Conservation (phyloP, 2,888 invertebrate genomes). For the Drosophila longiperda region DNA sequence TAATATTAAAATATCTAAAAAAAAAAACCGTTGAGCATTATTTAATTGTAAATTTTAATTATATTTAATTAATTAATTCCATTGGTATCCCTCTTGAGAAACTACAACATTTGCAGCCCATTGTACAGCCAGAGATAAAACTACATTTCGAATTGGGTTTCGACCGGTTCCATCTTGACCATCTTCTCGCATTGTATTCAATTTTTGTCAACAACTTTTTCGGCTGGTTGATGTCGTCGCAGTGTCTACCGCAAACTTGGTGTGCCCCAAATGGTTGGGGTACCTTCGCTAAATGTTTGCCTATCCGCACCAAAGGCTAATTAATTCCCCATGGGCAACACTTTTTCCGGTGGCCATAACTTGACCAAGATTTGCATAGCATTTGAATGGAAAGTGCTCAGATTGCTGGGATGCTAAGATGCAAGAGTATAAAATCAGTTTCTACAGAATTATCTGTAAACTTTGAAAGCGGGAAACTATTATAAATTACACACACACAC, state of each 20-base stretch:
- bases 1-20: not conserved
- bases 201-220: constrained; percentile 64
- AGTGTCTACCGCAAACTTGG: constrained; percentile 56
- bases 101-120: constrained; percentile 27
- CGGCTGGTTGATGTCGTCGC: constrained; percentile 54
- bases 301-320: constrained; percentile 56
- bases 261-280: constrained; percentile 21
- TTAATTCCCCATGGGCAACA: constrained; percentile 79
- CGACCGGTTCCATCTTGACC: constrained; percentile 46
- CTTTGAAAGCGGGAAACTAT: constrained; percentile 20
- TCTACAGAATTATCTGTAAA: constrained; percentile 33
- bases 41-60: not conserved
- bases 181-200: constrained; percentile 68
- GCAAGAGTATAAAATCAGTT: constrained; percentile 17
- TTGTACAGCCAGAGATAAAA: constrained; percentile 24
- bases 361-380: constrained; percentile 61
- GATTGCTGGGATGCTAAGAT: not conserved
- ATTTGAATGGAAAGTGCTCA: constrained; percentile 43
- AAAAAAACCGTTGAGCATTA: not conserved
- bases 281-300: constrained; percentile 37
- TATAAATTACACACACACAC: constrained; percentile 24
- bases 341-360: constrained; percentile 55
- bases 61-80: not conserved
- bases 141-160: constrained; percentile 23
- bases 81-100: not conserved